Evolutionary conservation across 2,113 vertebrate genomes (phyloP).

Genomic region (Xyrauchen texanus): DNA sequence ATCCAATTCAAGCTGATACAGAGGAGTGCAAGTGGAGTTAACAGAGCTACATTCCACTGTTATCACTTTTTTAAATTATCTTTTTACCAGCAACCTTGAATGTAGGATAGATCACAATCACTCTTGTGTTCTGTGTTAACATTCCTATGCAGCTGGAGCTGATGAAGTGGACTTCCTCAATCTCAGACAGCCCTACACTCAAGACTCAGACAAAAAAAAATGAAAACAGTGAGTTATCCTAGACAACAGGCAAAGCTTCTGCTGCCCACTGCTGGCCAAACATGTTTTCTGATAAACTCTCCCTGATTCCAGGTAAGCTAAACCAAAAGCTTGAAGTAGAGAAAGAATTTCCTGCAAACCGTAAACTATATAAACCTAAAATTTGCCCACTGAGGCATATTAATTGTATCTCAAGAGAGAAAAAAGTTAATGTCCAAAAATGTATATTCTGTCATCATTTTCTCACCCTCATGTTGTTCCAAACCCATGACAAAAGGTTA

Average conservation of each 20-base stretch:
- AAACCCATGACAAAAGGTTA: no score
- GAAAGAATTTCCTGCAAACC: neutral
- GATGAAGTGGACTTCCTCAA: neutral
- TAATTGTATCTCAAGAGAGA: no score
- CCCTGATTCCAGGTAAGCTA: no score
- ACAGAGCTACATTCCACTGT: slow-evolving; percentile 1
- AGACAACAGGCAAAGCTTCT: neutral
- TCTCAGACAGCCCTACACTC: neutral
- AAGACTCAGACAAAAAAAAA: slow-evolving; percentile 15
- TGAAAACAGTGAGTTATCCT: neutral
- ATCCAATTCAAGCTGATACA: neutral
- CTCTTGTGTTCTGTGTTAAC: slow-evolving; percentile 11
- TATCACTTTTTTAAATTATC: neutral
- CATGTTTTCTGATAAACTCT: neutral
- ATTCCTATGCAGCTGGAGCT: neutral
- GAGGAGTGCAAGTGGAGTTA: neutral
- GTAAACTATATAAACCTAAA: neutral
- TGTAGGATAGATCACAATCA: neutral
- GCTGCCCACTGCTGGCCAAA: slow-evolving; percentile 9
- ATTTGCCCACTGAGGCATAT: neutral
- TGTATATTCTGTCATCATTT: no score
- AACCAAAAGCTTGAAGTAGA: neutral
- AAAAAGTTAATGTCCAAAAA: no score
- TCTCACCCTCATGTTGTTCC: no score
- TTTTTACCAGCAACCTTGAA: slow-evolving; percentile 5